A percentile compares a stretch with the other conserved stretches of the same genome.
Evolutionary conservation across 2,113 vertebrate species (phyloP).

Genomic region (Nesoenas mayeri): DNA sequence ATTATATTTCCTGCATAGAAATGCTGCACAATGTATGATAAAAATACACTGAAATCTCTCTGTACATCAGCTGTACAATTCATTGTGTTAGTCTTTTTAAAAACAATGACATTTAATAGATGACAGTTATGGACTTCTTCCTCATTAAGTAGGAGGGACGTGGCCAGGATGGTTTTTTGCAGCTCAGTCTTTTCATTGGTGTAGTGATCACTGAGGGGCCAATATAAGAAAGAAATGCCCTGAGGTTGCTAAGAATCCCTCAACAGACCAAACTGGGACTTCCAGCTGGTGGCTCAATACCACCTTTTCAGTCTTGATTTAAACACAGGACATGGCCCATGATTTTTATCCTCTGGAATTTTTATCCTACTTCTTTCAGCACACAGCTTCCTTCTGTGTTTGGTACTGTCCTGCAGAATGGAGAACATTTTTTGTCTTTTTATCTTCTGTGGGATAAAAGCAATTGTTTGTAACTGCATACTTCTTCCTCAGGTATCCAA

Average conservation of each 20-base stretch:
- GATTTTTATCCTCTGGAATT: slow-evolving; percentile 21
- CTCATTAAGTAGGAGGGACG: background rate
- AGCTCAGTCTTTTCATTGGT: background rate
- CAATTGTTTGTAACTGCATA: background rate
- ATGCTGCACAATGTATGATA: background rate
- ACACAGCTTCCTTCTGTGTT: background rate
- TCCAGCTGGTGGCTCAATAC: background rate
- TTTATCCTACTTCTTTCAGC: background rate
- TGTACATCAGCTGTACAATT: background rate
- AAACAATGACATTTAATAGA: background rate
- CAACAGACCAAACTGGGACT: background rate
- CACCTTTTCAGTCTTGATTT: background rate
- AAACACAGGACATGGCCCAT: background rate
- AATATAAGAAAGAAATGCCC: background rate
- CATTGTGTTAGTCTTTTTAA: background rate
- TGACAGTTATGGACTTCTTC: background rate
- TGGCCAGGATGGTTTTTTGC: background rate
- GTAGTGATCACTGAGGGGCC: background rate
- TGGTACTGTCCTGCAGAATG: background rate
- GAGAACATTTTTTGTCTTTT: slow-evolving; percentile 4
- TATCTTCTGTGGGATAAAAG: background rate
- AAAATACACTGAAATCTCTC: background rate
- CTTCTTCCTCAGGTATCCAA: background rate
- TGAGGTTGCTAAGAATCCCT: background rate
- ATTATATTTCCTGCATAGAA: background rate